These are phyloP conservation scores for Echiichthys vipera DNA, from an alignment of 2,797 vertebrate species.

Conservation along the genomic window DNA sequence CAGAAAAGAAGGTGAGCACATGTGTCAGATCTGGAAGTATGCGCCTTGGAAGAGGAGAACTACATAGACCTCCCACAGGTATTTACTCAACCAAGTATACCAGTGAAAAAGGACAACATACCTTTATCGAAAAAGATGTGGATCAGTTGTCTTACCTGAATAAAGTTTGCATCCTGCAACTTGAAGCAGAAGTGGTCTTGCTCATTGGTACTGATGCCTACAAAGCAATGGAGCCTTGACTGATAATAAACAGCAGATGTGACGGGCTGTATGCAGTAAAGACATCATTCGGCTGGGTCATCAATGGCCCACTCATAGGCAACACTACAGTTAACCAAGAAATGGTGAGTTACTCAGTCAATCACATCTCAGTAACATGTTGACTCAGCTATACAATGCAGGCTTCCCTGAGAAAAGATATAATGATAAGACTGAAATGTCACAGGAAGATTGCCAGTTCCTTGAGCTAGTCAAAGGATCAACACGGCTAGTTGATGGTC, in stretches of 20 bases:
- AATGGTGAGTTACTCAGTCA: not conserved
- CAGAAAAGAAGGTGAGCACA: not conserved
- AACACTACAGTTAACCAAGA: not conserved
- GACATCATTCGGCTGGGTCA: not conserved
- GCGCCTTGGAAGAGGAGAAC: not conserved
- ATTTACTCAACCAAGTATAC: not conserved
- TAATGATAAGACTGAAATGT: not conserved
- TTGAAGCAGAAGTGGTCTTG: not conserved
- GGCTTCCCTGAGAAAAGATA: not conserved
- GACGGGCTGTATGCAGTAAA: not conserved
- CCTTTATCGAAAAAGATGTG: not conserved
- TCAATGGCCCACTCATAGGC: not conserved
- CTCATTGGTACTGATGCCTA: not conserved
- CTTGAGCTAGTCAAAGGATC: not conserved
- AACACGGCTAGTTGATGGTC: constrained; percentile 2
- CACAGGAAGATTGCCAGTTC: not conserved
- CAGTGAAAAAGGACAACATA: not conserved
- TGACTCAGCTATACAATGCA: not conserved
- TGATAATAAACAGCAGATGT: not conserved
- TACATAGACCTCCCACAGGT: not conserved
- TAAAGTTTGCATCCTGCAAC: not conserved
- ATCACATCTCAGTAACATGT: not conserved
- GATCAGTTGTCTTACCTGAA: not conserved
- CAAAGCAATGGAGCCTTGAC: not conserved
- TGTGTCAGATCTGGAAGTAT: not conserved